A percentile compares a stretch with the other conserved stretches of the same genome.
Evolutionary conservation across 2,888 invertebrate genomes (phyloP).

Genomic region (Monoplex corrugatus): DNA sequence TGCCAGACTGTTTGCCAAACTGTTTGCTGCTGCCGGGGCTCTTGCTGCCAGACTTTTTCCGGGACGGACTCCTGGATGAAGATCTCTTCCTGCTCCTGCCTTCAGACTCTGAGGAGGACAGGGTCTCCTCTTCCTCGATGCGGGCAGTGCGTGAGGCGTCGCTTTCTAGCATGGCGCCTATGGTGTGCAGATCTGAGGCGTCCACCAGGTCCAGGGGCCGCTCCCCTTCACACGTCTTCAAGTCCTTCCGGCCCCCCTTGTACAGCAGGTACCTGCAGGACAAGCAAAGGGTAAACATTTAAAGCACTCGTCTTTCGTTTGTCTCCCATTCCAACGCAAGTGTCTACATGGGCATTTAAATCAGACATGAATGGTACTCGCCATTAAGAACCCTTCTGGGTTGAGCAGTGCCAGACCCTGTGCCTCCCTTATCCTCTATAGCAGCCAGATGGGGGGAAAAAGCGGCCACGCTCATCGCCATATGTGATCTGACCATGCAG

Average conservation of each 20-base stretch:
- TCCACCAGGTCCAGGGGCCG: constrained; percentile 79
- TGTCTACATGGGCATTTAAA: too few relatives aligned
- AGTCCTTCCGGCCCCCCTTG: constrained; percentile 74
- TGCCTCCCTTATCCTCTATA: too few relatives aligned
- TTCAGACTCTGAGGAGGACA: constrained; percentile 46
- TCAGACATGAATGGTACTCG: too few relatives aligned
- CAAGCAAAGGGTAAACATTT: too few relatives aligned
- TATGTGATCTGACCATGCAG: too few relatives aligned
- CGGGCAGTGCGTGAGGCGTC: constrained; percentile 53
- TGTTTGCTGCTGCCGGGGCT: not conserved
- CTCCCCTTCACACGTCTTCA: constrained; percentile 78
- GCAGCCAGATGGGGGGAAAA: too few relatives aligned
- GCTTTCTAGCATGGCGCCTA: constrained; percentile 75
- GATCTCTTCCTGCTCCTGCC: not conserved
- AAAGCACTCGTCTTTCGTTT: too few relatives aligned
- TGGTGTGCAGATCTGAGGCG: constrained; percentile 74
- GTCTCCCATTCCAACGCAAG: too few relatives aligned
- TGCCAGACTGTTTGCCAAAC: too few relatives aligned
- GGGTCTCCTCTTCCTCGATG: constrained; percentile 58
- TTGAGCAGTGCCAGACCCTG: too few relatives aligned
- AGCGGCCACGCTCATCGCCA: too few relatives aligned
- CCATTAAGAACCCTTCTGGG: too few relatives aligned
- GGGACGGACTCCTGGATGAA: not conserved
- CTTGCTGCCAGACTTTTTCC: not conserved
- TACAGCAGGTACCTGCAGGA: constrained; percentile 73